Evolutionary conservation across 2,888 invertebrate genomes (phyloP).

Genomic region (Drosophila quasianomalipes): DNA sequence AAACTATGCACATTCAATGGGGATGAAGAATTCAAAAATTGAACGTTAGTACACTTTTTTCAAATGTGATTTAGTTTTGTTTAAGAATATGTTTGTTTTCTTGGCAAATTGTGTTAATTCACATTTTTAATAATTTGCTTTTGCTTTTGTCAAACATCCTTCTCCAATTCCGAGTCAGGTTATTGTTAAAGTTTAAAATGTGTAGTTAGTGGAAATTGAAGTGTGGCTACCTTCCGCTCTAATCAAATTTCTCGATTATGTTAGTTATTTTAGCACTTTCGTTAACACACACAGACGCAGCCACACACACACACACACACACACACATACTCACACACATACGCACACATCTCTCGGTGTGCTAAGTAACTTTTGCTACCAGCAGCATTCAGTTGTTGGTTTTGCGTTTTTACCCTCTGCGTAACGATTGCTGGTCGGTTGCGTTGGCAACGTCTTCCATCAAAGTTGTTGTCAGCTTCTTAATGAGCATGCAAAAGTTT

Average conservation of each 20-base stretch:
- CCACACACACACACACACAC: neutral
- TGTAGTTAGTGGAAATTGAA: conserved; percentile 29
- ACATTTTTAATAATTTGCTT: neutral
- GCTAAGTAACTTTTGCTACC: conserved; percentile 66
- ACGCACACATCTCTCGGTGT: conserved; percentile 4
- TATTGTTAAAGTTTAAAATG: conserved; percentile 24
- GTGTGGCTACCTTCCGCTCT: conserved; percentile 24
- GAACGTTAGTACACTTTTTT: neutral
- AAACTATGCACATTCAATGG: neutral
- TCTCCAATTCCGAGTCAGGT: neutral
- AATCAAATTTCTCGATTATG: conserved; percentile 49
- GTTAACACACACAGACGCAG: conserved; percentile 27
- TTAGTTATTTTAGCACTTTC: conserved; percentile 58
- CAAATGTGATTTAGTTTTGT: neutral
- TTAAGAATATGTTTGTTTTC: rapidly evolving
- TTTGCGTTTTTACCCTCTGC: conserved; percentile 46
- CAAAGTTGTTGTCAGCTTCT: conserved; percentile 64
- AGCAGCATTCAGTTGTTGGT: conserved; percentile 35
- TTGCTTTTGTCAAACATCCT: neutral
- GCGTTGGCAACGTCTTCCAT: conserved; percentile 51
- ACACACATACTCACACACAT: conserved; percentile 1
- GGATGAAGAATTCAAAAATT: neutral
- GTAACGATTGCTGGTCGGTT: conserved; percentile 31
- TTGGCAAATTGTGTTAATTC: neutral
- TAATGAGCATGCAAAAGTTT: conserved; percentile 79